Evolutionary conservation across 2,888 invertebrate genomes (phyloP), one percentile per base, ranked within the genome.

Genomic region (Cataglyphis albicans): DNA sequence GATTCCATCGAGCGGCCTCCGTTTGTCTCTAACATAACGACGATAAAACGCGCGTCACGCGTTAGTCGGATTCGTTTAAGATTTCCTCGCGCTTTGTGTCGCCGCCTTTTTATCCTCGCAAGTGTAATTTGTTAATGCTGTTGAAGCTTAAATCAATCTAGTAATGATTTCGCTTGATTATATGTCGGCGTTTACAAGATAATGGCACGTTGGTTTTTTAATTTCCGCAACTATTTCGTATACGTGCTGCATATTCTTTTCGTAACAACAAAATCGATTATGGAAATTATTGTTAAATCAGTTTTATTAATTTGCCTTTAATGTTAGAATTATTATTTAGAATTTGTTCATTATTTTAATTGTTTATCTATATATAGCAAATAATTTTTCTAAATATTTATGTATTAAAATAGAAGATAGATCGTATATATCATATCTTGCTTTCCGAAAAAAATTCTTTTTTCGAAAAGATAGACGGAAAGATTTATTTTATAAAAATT

Each of bases 61-160:
- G 52, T 84, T 83, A 84, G 78, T 72, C 75, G 38, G 75, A 25
- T 84, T 81, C 41, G 64, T 32, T 15, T 57, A 32, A 44, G 48
- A 7, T 61, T 52, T n/a, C 35, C 38, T 73, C 21, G 12, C 44
- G 44, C 59, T 75, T 68, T 67, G 38, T 25, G 25, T 44, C n/a
- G 18, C 21, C 41, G 21, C n/a, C 63, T 61, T 75, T 59, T 83
- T 38, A 4, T 70, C 15, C n/a, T 25, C 38, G 7, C 9, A 15
- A 9, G 35, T 70, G n/a, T 63, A 21, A 44, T 57, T 21, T 21
- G 21, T 21, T 32, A 57, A 44, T 18, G 32, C 10, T 9, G 29
- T 35, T 25, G 38, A 25, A 57, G 12, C 29, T 38, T 3, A 1
- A 35, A 10, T 35, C 3, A 35, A 52, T 64, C 35, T 35, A 64